Base-by-base conservation (phyloP, 2,888 invertebrate genomes). In the Steinernema carpocapsae region DNA sequence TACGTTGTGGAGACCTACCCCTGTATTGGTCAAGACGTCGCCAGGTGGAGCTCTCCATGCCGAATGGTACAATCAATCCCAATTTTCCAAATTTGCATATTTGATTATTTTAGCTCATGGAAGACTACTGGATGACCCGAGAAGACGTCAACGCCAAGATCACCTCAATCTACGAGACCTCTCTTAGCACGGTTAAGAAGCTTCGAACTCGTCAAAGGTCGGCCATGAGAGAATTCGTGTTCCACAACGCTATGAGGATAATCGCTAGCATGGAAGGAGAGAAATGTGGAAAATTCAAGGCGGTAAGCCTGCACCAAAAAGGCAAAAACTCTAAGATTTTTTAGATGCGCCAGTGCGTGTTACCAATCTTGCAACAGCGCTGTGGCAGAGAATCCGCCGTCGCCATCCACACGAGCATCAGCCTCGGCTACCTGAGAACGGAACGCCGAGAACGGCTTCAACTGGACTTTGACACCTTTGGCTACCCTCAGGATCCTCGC, bases 371-470 rank as follows among this genome's bases (percentile, higher is more conserved):
- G 12, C 70, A 78, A 17, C 48, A 59, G 17, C 75, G 72, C 6
- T 81, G 81, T 73, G 78, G 79, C 7, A 32, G 71, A 2, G 80
- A 81, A 45, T 75, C 80, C 10, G 76, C 75, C 14, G 72, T 77
- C 26, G 81, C 81, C 22, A 70, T 79, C 42, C 78, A 80, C 71
- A 79, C 78, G n/a, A 73, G 78, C 19, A 70, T 79, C 32, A 78
- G 78, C 10, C 74, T 79, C 42, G 81, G 81, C 12, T 81, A 81
- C 70, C 51, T 81, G 73, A 51, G 72, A 10, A 74, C 76, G 17
- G 81, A 81, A 72, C 72, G 81, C 70, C 75, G 76, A n/a, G 77
- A 79, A 46, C 76, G 78, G 12, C 77, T 81, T 19, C 76, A 78
- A n/a, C 71, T 76, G 14, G 81, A 81, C 76, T 81, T 81, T 37